These are phyloP conservation scores for Campoplex nolae DNA, from an alignment of 2,888 invertebrate species.

Conservation along the genomic window DNA sequence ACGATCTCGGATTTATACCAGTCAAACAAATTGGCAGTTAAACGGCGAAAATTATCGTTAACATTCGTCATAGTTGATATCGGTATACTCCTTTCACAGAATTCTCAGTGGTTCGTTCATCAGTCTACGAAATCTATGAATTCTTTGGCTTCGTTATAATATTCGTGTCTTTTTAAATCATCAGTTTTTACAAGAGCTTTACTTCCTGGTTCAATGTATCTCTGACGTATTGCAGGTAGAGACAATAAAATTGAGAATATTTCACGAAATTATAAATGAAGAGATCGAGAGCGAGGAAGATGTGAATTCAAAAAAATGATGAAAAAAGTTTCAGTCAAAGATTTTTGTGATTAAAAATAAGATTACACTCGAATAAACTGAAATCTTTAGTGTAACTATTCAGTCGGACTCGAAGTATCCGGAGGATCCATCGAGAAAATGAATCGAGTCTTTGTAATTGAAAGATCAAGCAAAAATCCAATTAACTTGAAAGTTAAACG, in stretches of 20 bases:
- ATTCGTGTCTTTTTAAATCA: conserved; percentile 22
- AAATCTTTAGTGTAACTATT: background rate
- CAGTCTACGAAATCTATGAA: conserved; percentile 69
- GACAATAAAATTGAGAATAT: background rate
- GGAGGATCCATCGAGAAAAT: background rate
- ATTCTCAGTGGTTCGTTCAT: conserved; percentile 68
- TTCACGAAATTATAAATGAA: background rate
- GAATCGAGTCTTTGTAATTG: background rate
- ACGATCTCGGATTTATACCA: conserved; percentile 14
- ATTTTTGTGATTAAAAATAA: background rate
- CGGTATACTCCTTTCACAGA: conserved; percentile 59
- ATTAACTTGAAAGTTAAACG: background rate
- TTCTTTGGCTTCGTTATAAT: conserved; percentile 57
- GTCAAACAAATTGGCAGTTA: conserved; percentile 62
- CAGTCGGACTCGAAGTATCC: background rate
- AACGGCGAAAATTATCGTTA: conserved; percentile 56
- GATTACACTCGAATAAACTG: too few species aligned
- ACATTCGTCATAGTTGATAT: conserved; percentile 60
- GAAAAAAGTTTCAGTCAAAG: background rate
- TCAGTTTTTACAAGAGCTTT: conserved; percentile 31
- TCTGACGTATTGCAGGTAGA: background rate
- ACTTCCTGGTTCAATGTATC: conserved; percentile 12
- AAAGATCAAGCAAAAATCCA: background rate
- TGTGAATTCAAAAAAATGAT: background rate
- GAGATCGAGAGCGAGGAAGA: background rate